Evolutionary conservation across 2,888 invertebrate species (phyloP).

Genomic region (Diadegma fenestrale): DNA sequence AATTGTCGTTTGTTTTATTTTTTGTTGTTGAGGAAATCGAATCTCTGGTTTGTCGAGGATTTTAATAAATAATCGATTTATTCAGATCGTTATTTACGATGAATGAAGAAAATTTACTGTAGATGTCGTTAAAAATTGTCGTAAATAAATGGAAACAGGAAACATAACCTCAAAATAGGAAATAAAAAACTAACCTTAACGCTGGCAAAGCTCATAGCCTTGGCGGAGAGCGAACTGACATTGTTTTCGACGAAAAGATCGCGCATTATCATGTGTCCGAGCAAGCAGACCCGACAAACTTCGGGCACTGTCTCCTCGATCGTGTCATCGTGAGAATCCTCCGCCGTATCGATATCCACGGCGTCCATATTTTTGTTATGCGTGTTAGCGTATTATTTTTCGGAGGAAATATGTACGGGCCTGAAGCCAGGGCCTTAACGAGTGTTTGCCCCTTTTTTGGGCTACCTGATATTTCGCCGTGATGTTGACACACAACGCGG

Average conservation of each 20-base stretch:
- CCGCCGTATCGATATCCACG: slow-evolving; percentile 81
- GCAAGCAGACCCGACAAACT: slow-evolving; percentile 81
- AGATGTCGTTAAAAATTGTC: not conserved
- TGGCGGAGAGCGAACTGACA: slow-evolving; percentile 78
- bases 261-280: slow-evolving; percentile 78
- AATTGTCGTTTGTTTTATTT: not conserved
- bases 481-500: slow-evolving; percentile 18
- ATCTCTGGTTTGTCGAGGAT: not conserved
- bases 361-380: slow-evolving; percentile 83
- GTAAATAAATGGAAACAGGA: slow-evolving; percentile 22
- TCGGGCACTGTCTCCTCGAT: slow-evolving; percentile 76
- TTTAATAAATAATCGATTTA: not conserved
- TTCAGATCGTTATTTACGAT: not conserved
- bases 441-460: slow-evolving; percentile 12
- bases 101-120: not conserved
- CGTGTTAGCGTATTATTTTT: slow-evolving; percentile 14
- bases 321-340: slow-evolving; percentile 75
- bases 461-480: slow-evolving; percentile 35
- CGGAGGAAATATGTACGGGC: slow-evolving; percentile 23
- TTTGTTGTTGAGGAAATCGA: not conserved
- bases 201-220: slow-evolving; percentile 82
- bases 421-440: slow-evolving; percentile 24
- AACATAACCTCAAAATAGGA: slow-evolving; percentile 59
- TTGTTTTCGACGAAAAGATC: slow-evolving; percentile 79
- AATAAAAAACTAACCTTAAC: slow-evolving; percentile 82